Evolutionary conservation across 2,113 vertebrate species (phyloP).

Genomic region (Clarias magur): DNA sequence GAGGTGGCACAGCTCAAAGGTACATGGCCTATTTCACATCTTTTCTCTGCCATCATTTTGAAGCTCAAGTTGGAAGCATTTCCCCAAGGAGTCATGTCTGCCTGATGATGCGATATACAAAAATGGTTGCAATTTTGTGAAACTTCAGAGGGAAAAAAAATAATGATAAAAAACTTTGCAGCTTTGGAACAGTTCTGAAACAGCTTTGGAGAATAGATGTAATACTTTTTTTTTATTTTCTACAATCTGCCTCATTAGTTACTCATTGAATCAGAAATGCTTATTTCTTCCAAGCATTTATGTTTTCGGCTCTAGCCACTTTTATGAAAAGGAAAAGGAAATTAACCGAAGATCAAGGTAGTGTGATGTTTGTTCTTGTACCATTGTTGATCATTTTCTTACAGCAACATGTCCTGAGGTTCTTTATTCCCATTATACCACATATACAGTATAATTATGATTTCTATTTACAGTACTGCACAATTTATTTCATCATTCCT

Average conservation of each 20-base stretch:
- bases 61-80: not conserved
- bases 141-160: not conserved
- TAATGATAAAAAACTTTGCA: not conserved
- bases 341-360: not conserved
- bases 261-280: not conserved
- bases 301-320: not conserved
- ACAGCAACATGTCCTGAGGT: not conserved
- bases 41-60: slow-evolving; percentile 12
- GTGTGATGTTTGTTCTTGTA: not conserved
- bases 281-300: not conserved
- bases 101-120: not conserved
- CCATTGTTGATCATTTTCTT: not conserved
- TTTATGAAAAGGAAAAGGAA: not conserved
- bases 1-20: slow-evolving; percentile 12
- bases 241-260: not conserved
- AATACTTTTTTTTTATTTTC: not conserved
- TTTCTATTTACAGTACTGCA: not conserved
- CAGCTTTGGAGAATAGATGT: not conserved
- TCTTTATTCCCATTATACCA: not conserved
- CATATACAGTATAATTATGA: not conserved
- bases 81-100: not conserved
- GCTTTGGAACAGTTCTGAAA: too few species aligned
- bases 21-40: slow-evolving; percentile 12
- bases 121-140: not conserved
- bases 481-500: too few species aligned